Base-by-base conservation (phyloP, 2,797 vertebrate species). In the Tokudaia muenninki region DNA sequence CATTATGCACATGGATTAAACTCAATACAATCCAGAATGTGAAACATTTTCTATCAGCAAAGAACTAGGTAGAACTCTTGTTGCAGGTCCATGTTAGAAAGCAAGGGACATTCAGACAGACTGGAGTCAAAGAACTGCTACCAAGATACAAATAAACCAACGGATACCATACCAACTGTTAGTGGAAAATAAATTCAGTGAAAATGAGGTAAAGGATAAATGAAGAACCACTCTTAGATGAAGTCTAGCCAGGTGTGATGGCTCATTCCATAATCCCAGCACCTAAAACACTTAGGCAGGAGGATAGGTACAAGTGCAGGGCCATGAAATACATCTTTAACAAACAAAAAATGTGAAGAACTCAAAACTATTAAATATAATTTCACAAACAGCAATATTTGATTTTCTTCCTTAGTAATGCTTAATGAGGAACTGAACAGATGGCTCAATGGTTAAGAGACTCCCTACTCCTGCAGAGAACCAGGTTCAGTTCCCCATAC, bases 121-220 rank as follows among this genome's bases (percentile, higher is more conserved):
- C 0, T 77, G 83, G n/a, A 31, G 61, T 29, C 3, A 22, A 52
- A 70, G 67, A 95, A 86, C 80, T 55, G 29, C 31, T 83, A 80
- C 26, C n/a, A 84, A 89, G n/a, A 57, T 72, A n/a, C 21, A 92
- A 83, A 67, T 16, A 77, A 59, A 88, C 61, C 78, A 95, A 93
- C 7, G 57, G 65, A 44, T 59, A 79, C 50, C 50, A 50, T 50
- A 50, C 67, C 5, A 37, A 47, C 16, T 91, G 55, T 75, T 94
- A 91, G 67, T 0, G 92, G 74, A 70, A 59, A 81, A 77, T 61
- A 77, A 44, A 80, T 50, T 52, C 52, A 87, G 87, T 65, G 78
- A 92, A 78, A 95, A 88, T 6, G 44, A 90, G 70, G 75, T 57
- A 34, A 70, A 80, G 41, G 17, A 24, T 57, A 83, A 95, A 41